Evolutionary conservation across 2,113 vertebrate genomes (phyloP).

Genomic region (Tricholaema leucomelas): DNA sequence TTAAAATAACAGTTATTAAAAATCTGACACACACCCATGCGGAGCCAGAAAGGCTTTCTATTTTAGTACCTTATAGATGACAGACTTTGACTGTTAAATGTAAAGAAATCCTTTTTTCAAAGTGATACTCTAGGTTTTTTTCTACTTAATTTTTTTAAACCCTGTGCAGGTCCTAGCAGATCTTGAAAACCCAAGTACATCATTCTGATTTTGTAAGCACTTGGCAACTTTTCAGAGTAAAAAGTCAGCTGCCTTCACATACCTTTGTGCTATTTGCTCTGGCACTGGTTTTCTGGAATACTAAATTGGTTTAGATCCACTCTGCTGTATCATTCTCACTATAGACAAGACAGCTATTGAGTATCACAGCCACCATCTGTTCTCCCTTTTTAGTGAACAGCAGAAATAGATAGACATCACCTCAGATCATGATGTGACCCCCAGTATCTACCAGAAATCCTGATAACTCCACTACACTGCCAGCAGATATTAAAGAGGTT

Average conservation of each 20-base stretch:
- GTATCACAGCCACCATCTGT: neutral
- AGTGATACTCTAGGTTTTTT: neutral
- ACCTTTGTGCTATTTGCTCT: neutral
- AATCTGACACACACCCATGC: neutral
- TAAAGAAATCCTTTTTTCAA: neutral
- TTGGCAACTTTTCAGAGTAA: neutral
- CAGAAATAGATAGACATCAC: neutral
- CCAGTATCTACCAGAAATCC: neutral
- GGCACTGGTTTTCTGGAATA: neutral
- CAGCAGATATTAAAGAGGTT: neutral
- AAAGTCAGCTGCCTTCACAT: constrained; percentile 2
- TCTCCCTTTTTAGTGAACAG: neutral
- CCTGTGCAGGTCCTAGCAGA: neutral
- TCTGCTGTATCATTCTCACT: neutral
- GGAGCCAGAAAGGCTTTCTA: neutral
- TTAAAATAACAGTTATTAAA: neutral
- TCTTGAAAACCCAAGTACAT: neutral
- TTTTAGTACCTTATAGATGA: neutral
- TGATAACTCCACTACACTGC: no score
- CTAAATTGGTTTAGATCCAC: neutral
- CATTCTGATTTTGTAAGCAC: neutral
- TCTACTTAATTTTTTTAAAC: neutral
- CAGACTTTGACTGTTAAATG: neutral
- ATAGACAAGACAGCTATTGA: neutral
- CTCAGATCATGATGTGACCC: neutral